Conservation (phyloP, 2,888 invertebrate genomes). For the Iselma pallidipennis region DNA sequence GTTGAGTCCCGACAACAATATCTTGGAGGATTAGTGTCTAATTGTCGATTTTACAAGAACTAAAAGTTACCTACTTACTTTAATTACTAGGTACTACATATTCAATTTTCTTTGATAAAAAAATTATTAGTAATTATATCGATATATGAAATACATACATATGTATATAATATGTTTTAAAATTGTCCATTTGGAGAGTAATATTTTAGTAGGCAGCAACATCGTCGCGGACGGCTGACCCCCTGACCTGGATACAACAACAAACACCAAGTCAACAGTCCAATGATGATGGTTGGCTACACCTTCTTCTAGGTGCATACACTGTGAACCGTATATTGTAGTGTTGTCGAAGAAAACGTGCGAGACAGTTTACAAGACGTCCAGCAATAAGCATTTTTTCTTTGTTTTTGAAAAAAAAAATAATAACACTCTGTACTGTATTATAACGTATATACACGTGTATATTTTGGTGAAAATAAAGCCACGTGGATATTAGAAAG, state of each 20-base stretch:
- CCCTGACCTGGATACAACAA: constrained; percentile 49
- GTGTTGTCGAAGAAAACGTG: constrained; percentile 25
- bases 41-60: no score
- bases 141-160: not conserved
- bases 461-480: no score
- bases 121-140: no score
- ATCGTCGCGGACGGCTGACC: constrained; percentile 54
- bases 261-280: constrained; percentile 35
- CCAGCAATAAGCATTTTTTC: not conserved
- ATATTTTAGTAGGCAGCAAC: constrained; percentile 44
- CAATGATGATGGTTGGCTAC: constrained; percentile 20
- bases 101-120: no score
- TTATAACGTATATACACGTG: no score
- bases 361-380: constrained; percentile 19
- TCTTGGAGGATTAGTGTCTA: no score
- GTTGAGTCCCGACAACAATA: no score
- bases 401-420: not conserved
- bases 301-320: constrained; percentile 27
- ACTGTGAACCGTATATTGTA: constrained; percentile 17
- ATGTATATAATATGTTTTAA: not conserved
- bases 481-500: no score
- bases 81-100: no score
- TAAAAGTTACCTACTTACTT: no score
- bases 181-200: not conserved
- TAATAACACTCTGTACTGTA: no score